Evolutionary conservation across 2,797 vertebrate species (phyloP).

Genomic region (Tokudaia tokunoshimensis): DNA sequence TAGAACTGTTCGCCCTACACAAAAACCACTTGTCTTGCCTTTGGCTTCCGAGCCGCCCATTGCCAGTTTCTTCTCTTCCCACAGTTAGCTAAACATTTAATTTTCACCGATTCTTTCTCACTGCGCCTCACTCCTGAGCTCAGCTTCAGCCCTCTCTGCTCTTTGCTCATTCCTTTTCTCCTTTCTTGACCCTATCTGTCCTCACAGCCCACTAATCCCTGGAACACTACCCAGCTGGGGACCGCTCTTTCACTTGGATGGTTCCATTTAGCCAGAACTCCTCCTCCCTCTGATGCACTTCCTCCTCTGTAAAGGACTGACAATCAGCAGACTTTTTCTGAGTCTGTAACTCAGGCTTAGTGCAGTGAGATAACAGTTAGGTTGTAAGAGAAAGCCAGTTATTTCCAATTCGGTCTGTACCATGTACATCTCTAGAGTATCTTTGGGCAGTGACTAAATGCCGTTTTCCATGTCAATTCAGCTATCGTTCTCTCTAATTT

Average conservation of each 20-base stretch:
- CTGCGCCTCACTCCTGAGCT: not conserved
- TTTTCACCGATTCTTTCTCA: conserved; percentile 57
- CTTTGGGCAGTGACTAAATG: conserved; percentile 53
- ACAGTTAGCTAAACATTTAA: not conserved
- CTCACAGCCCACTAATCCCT: conserved; percentile 80
- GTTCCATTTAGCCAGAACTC: conserved; percentile 73
- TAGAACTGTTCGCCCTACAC: not conserved
- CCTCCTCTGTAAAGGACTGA: conserved; percentile 80
- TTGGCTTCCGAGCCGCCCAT: conserved; percentile 26
- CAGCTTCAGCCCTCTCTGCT: conserved; percentile 77
- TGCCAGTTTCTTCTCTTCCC: conserved; percentile 52
- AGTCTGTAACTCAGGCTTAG: conserved; percentile 70
- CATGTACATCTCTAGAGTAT: conserved; percentile 39
- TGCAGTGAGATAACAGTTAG: conserved; percentile 54
- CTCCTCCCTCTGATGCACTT: conserved; percentile 76
- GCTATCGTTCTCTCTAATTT: conserved; percentile 66
- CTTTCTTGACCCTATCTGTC: conserved; percentile 81
- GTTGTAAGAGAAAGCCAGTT: conserved; percentile 61
- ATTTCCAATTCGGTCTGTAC: conserved; percentile 59
- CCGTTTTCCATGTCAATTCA: conserved; percentile 71
- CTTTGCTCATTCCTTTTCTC: conserved; percentile 74
- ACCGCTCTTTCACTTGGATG: conserved; percentile 74
- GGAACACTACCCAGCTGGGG: conserved; percentile 78
- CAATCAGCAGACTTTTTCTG: conserved; percentile 75
- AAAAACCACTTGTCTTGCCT: conserved; percentile 3